phyloP scores from a whole-genome alignment of 2,888 invertebrate species.

The Sesia apiformis region DNA sequence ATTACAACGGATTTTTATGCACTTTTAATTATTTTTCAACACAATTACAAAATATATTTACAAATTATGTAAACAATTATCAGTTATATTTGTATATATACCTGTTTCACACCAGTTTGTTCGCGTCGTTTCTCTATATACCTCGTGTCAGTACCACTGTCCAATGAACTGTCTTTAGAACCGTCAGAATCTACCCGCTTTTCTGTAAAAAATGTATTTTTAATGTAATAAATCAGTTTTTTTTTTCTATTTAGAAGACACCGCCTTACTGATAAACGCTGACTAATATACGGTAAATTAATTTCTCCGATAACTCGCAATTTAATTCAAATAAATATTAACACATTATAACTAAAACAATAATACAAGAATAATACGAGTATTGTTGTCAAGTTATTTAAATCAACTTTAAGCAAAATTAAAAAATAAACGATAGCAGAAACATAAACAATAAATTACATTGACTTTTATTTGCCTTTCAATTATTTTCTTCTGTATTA shows the following conservation, averaged over 20 bases:
- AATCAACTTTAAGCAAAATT: too few relatives aligned
- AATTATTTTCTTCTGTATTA: too few relatives aligned
- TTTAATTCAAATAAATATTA: too few relatives aligned
- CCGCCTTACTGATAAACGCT: conserved; percentile 15
- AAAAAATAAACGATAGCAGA: too few relatives aligned
- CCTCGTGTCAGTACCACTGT: conserved; percentile 83
- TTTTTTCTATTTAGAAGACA: background rate
- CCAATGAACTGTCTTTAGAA: conserved; percentile 87
- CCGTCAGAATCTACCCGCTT: conserved; percentile 81
- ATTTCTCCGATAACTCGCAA: conserved; percentile 74
- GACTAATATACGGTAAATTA: conserved; percentile 85
- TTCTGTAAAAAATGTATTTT: conserved; percentile 47
- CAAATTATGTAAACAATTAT: too few relatives aligned
- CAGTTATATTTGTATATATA: conserved; percentile 18
- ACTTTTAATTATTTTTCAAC: background rate
- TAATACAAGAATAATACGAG: too few relatives aligned
- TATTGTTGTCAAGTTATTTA: too few relatives aligned
- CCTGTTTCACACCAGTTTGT: conserved; percentile 70
- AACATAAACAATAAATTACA: too few relatives aligned
- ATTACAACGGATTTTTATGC: too few relatives aligned
- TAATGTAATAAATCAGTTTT: too few relatives aligned
- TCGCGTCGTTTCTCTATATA: conserved; percentile 73
- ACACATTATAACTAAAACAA: too few relatives aligned
- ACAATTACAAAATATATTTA: background rate
- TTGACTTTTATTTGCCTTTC: too few relatives aligned